Evolutionary conservation across 2,113 vertebrate genomes (phyloP), one percentile per base, ranked within the genome.

Genomic region (Tachycineta bicolor): DNA sequence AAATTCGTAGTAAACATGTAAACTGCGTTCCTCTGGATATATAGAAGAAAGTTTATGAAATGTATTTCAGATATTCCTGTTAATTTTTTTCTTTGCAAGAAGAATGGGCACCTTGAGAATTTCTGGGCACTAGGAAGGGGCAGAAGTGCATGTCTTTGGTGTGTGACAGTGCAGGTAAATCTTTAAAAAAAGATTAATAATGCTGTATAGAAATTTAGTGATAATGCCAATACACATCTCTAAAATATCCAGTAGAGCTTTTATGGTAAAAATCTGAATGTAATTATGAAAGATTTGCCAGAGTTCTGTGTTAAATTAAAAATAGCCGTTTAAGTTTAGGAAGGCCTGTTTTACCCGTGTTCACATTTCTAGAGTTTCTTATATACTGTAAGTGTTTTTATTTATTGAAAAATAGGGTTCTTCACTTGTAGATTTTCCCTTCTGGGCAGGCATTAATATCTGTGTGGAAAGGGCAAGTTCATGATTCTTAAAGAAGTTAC

Each of bases 91-190:
- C 5, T 83, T 60, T 78, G 55, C 60, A 87, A 50, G 31, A 62
- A 65, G 22, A 67, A 52, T 47, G 13, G 10, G 14, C 5, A 10
- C 13, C 4, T 34, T 73, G 37, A 74, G 4, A 3, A 6, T 62
- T 41, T 71, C 64, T 83, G 43, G 55, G 43, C 23, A 5, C 15
- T 67, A 29, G 59, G 50, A 81, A 93, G 60, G 68, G 29, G 29
- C 37, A 64, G n/a, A 63, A 59, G 19, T 23, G 10, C 2, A 0
- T 59, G 34, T 37, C 25, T 83, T 64, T 1, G 3, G 12, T 77
- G 28, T 41, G 49, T 53, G 58, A 21, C 43, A 77, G 29, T 73
- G n/a, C 18, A 65, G 50, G 50, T 77, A 44, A 43, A 74, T 34
- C 37, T 78, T 69, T 53, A 67, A 73, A 83, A 59, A 81, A 73